Evolutionary conservation across 2,113 vertebrate genomes (phyloP).

Genomic region (Solenodon paradoxus): DNA sequence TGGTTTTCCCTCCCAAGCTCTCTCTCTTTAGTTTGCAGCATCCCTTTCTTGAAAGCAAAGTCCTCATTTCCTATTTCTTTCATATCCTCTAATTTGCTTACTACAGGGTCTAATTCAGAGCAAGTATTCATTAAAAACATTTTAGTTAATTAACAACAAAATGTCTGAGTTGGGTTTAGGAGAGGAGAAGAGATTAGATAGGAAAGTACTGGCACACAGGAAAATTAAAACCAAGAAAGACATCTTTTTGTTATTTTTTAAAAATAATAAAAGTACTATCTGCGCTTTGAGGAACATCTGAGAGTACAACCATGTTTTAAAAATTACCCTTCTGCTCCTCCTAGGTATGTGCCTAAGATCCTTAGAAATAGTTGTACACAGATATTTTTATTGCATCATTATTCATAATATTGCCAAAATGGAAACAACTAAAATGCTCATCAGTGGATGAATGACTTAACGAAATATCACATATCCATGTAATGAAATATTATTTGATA

Average conservation of each 20-base stretch:
- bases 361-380: background rate
- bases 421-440: background rate
- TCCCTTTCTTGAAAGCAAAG: conserved; percentile 53
- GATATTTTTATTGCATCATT: background rate
- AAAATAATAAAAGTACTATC: background rate
- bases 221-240: conserved; percentile 26
- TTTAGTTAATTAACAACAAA: conserved; percentile 57
- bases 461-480: background rate
- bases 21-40: background rate
- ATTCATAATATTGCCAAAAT: conserved; percentile 3
- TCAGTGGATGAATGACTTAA: background rate
- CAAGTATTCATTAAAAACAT: conserved; percentile 49
- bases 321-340: background rate
- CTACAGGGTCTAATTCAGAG: conserved; percentile 28
- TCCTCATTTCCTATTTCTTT: conserved; percentile 42
- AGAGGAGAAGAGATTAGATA: conserved; percentile 22
- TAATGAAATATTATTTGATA: conserved; percentile 2
- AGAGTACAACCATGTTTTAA: background rate
- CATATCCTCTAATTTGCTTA: conserved; percentile 42
- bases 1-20: conserved; percentile 9
- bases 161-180: conserved; percentile 17
- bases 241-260: background rate
- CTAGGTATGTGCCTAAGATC: background rate
- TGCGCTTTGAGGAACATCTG: conserved; percentile 3
- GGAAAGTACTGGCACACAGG: background rate